These are phyloP conservation scores for Ecdyonurus torrentis DNA, from an alignment of 2,888 invertebrate species.

Conservation along the genomic window DNA sequence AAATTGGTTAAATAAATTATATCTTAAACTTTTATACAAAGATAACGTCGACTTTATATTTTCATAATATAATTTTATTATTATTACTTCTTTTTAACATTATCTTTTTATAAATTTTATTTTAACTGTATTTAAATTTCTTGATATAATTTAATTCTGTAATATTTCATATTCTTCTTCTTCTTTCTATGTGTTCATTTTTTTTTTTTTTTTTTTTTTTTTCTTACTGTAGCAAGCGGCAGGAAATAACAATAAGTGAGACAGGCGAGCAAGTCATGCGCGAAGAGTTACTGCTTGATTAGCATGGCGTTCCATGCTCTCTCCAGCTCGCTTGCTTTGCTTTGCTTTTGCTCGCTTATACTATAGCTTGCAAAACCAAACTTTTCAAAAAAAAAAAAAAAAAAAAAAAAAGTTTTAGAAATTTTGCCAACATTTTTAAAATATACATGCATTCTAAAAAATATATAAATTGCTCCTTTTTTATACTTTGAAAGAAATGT, in stretches of 20 bases:
- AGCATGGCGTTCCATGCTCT: not conserved
- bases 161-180: not conserved
- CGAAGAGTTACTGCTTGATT: not conserved
- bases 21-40: not conserved
- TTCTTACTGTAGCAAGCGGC: no score
- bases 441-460: no score
- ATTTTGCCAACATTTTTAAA: no score
- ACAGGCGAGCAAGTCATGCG: not conserved
- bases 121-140: not conserved
- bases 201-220: not conserved
- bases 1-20: not conserved
- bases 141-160: not conserved
- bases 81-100: not conserved
- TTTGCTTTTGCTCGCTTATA: no score
- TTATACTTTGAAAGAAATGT: no score
- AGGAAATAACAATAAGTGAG: not conserved
- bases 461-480: no score
- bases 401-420: no score
- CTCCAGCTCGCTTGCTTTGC: not conserved
- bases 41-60: not conserved
- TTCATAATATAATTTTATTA: not conserved
- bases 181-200: not conserved
- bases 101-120: not conserved
- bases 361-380: no score
- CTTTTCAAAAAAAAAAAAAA: not conserved